These are phyloP conservation scores for Dromas ardeola DNA, from an alignment of 2,113 vertebrate species.

Conservation along the genomic window DNA sequence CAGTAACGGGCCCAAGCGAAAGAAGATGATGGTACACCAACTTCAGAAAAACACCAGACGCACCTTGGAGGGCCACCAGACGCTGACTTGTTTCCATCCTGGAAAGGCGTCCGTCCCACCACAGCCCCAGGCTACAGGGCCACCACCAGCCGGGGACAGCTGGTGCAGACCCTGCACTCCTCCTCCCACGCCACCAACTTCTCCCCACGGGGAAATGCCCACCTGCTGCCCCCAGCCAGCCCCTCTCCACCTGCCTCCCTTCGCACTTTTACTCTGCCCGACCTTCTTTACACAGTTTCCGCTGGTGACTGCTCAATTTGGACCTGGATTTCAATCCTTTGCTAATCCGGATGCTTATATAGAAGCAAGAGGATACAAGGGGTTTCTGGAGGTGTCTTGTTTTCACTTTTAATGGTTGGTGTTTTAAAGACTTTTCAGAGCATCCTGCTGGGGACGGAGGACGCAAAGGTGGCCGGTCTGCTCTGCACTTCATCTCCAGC, in stretches of 20 bases:
- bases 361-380: neutral
- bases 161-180: neutral
- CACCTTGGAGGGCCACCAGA: neutral
- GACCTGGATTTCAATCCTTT: neutral
- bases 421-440: neutral
- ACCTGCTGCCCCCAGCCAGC: neutral
- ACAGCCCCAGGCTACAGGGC: fast-evolving
- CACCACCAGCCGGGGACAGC: neutral
- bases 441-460: neutral
- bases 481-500: neutral
- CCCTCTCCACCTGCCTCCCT: neutral
- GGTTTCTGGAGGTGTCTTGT: neutral
- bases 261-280: neutral
- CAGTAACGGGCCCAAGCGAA: neutral
- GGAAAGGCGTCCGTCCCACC: neutral
- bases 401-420: neutral
- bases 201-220: neutral
- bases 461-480: neutral
- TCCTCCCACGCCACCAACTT: fast-evolving
- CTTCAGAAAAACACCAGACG: neutral
- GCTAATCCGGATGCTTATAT: neutral
- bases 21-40: neutral
- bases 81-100: neutral
- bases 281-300: neutral
- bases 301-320: neutral